These are phyloP conservation scores for Drosophila meridiana DNA, from an alignment of 2,888 invertebrate species.

Conservation along the genomic window DNA sequence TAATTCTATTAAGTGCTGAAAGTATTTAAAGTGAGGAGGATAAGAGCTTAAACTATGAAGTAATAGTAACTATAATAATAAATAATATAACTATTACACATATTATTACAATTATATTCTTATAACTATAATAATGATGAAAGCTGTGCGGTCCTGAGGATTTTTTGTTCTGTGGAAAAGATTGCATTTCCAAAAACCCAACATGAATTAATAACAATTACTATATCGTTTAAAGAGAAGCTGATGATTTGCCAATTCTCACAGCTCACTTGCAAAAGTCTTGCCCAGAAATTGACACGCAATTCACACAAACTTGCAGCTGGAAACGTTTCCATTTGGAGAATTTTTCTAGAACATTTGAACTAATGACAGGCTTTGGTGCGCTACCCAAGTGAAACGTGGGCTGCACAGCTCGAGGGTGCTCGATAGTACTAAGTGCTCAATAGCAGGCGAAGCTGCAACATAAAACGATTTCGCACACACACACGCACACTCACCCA, in stretches of 20 bases:
- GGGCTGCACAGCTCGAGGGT: constrained; percentile 6
- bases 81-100: too few species aligned
- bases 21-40: too few species aligned
- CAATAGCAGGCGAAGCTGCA: constrained; percentile 19
- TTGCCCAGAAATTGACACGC: too few species aligned
- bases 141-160: too few species aligned
- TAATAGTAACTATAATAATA: too few species aligned
- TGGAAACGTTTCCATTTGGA: neutral
- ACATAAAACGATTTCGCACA: constrained; percentile 6
- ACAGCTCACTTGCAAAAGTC: neutral
- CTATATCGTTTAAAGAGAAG: neutral
- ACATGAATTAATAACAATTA: too few species aligned
- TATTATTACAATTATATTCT: too few species aligned
- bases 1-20: neutral
- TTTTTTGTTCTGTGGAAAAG: too few species aligned
- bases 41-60: neutral
- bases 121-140: too few species aligned
- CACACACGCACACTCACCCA: constrained; percentile 2
- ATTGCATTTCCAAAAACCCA: too few species aligned
- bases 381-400: constrained; percentile 12
- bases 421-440: constrained; percentile 36
- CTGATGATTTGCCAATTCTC: neutral
- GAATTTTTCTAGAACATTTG: constrained; percentile 10
- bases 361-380: constrained; percentile 30
- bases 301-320: neutral